Evolutionary conservation across 1,140 invertebrate genomes (phyloP).

Genomic region (Leptinotarsa texana): DNA sequence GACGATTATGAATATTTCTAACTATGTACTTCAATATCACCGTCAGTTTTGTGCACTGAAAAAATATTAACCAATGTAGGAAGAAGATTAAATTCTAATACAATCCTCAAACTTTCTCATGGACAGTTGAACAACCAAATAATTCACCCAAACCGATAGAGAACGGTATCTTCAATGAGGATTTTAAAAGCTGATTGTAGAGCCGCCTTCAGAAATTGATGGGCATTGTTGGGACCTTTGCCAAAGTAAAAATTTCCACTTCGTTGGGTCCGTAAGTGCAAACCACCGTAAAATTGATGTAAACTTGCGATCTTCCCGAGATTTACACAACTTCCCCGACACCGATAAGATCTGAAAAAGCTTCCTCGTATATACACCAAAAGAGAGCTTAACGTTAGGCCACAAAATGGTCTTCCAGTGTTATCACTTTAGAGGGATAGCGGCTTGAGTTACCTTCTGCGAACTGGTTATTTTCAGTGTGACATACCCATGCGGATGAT

Average conservation of each 20-base stretch:
- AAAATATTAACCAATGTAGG: too few species aligned
- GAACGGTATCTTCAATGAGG: not conserved
- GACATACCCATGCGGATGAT: too few species aligned
- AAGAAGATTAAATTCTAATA: too few species aligned
- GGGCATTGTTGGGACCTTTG: slow-evolving; percentile 33
- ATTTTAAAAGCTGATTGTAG: slow-evolving; percentile 17
- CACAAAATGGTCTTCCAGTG: not conserved
- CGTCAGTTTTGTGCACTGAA: too few species aligned
- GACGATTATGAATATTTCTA: too few species aligned
- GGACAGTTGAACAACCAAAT: slow-evolving; percentile 1
- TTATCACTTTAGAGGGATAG: not conserved
- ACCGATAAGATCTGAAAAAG: slow-evolving; percentile 43
- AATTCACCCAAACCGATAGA: not conserved
- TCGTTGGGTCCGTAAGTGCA: slow-evolving; percentile 29
- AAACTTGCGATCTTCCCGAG: slow-evolving; percentile 40
- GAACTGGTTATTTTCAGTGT: not conserved
- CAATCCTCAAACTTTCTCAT: too few species aligned
- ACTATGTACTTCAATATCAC: too few species aligned
- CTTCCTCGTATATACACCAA: slow-evolving; percentile 5
- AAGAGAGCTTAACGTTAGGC: not conserved
- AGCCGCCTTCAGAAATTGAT: slow-evolving; percentile 43
- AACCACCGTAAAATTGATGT: slow-evolving; percentile 46
- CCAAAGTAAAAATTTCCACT: slow-evolving; percentile 27
- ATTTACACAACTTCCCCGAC: slow-evolving; percentile 39
- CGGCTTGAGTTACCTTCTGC: not conserved